Evolutionary conservation across 2,113 vertebrate genomes (phyloP).

Genomic region (Polypterus bichir): DNA sequence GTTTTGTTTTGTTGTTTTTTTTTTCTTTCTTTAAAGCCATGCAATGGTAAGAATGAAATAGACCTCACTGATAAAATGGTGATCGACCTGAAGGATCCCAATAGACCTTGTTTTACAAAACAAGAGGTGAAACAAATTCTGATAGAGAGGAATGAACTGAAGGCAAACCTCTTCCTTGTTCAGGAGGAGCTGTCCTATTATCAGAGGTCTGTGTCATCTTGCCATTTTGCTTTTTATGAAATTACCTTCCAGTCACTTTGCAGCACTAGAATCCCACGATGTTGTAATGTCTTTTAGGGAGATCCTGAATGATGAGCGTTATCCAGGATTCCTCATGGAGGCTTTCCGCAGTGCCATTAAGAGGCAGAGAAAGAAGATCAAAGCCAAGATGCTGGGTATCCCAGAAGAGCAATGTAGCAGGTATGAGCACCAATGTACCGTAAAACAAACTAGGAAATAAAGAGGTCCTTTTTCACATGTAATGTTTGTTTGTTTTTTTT

Average conservation of each 20-base stretch:
- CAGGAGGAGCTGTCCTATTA: slow-evolving; percentile 89
- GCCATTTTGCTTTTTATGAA: background rate
- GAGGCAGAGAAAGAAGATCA: slow-evolving; percentile 75
- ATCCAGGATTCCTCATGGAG: slow-evolving; percentile 69
- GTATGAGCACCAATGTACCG: slow-evolving; percentile 29
- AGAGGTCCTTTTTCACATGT: background rate
- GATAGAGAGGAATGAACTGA: slow-evolving; percentile 84
- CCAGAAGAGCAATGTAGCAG: slow-evolving; percentile 60
- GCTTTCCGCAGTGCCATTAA: slow-evolving; percentile 70
- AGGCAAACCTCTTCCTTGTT: slow-evolving; percentile 84
- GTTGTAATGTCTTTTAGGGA: slow-evolving; percentile 51
- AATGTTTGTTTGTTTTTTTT: no score
- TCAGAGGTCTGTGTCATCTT: slow-evolving; percentile 56
- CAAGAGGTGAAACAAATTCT: slow-evolving; percentile 83
- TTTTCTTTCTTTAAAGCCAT: no score
- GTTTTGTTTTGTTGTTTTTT: no score
- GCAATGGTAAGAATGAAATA: slow-evolving; percentile 1
- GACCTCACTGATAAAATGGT: slow-evolving; percentile 28
- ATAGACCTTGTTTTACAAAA: slow-evolving; percentile 66
- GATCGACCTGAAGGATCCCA: slow-evolving; percentile 37
- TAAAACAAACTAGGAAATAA: background rate
- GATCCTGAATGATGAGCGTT: slow-evolving; percentile 69
- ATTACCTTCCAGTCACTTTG: background rate
- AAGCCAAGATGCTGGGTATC: slow-evolving; percentile 88
- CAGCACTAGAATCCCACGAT: background rate